These are phyloP conservation scores for Ursus arctos DNA, from an alignment of 2,113 vertebrate species.

Conservation along the genomic window DNA sequence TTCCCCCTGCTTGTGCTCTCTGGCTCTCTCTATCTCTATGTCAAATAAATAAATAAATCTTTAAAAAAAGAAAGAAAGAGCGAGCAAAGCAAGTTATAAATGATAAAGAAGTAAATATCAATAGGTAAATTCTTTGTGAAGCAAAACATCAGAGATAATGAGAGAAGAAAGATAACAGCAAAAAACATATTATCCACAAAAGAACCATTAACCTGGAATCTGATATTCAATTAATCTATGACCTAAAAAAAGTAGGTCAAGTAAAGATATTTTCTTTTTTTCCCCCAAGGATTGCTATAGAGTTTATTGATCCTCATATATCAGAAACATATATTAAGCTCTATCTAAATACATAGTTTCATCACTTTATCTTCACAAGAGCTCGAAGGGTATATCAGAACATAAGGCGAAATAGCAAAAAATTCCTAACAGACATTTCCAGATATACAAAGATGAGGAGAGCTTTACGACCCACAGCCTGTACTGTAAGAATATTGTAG, in stretches of 20 bases:
- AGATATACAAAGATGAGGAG: neutral
- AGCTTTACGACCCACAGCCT: neutral
- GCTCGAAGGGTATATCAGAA: neutral
- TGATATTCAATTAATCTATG: neutral
- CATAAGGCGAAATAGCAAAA: neutral
- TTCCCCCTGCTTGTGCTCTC: neutral
- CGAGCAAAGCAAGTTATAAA: neutral
- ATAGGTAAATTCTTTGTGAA: neutral
- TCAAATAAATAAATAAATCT: neutral
- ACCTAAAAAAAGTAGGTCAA: neutral
- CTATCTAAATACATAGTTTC: neutral
- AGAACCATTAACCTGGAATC: neutral
- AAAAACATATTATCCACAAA: neutral
- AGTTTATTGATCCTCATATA: neutral
- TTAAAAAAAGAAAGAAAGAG: neutral
- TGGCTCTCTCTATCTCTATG: neutral
- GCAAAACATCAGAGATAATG: neutral
- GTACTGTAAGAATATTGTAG: neutral
- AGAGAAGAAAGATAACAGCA: neutral
- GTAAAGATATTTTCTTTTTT: neutral
- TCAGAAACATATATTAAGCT: neutral
- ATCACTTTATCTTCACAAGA: neutral
- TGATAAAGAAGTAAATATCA: neutral
- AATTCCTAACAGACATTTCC: neutral
- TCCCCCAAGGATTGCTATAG: neutral